Evolutionary conservation across 2,113 vertebrate genomes (phyloP).

Genomic region (Irena cyanogastra): DNA sequence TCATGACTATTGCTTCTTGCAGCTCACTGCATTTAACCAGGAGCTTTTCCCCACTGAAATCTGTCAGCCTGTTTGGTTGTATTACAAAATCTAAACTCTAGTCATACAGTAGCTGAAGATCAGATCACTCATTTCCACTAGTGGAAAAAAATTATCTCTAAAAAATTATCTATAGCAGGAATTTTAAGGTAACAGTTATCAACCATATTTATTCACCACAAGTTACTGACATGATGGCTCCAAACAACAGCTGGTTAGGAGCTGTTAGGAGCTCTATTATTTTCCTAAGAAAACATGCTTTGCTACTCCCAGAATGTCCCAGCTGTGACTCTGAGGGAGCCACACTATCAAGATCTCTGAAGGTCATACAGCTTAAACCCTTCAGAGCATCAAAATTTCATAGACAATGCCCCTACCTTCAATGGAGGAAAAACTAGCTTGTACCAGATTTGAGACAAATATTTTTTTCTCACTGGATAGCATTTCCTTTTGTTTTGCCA

Average conservation of each 20-base stretch:
- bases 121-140: neutral
- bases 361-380: neutral
- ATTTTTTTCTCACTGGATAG: neutral
- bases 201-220: neutral
- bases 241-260: neutral
- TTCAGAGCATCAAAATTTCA: neutral
- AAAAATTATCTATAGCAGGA: neutral
- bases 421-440: neutral
- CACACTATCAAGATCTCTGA: neutral
- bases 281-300: neutral
- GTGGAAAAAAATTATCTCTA: neutral
- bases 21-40: conserved; percentile 29
- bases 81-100: neutral
- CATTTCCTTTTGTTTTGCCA: neutral
- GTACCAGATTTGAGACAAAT: neutral
- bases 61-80: neutral
- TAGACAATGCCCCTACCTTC: neutral
- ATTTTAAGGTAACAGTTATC: neutral
- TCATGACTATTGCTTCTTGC: conserved; percentile 32
- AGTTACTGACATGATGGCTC: neutral
- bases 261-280: too few species aligned
- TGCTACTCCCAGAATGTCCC: neutral
- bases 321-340: neutral
- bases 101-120: neutral
- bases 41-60: conserved; percentile 13